Evolutionary conservation across 2,888 invertebrate genomes (phyloP), one percentile per base, ranked within the genome.

Genomic region (Fissipunctia ypsillon): DNA sequence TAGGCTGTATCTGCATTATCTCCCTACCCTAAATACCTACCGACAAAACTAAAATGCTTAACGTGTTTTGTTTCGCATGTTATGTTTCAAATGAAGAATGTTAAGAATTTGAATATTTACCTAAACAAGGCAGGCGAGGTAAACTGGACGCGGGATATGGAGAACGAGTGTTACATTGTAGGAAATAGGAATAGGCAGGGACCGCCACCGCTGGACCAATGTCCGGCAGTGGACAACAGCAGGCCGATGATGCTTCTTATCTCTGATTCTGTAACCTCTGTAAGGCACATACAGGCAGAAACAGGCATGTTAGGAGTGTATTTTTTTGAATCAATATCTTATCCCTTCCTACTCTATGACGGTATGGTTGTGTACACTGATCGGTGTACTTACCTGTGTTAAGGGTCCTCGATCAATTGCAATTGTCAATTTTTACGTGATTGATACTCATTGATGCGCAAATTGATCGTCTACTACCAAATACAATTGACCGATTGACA

Each of bases 21-120:
- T n/a, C n/a, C n/a, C n/a, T n/a, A n/a, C n/a, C n/a, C n/a, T 41
- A 41, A 1, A 12, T 41, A 41, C 41, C 41, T n/a, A 31, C 22
- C 7, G 6, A 22, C 1, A 28, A 41, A 52, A 38, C 16, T 6
- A 38, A 22, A n/a, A n/a, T n/a, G n/a, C n/a, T n/a, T n/a, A n/a
- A n/a, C n/a, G n/a, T n/a, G n/a, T n/a, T n/a, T n/a, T n/a, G n/a
- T n/a, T n/a, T n/a, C n/a, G n/a, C n/a, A n/a, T 28, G 25, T 2
- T 22, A 10, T 9, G 12, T 48, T 1, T 7, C 3, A 22, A 48
- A 63, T 25, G 25, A 25, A 19, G 35, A 35, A 68, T 71, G 19
- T 19, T 12, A 71, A 31, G 14, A 48, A 50, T 72, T 59, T 50
- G 10, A 54, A 52, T 54, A 14, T 60, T 35, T 72, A 45, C 41